Evolutionary conservation across 2,888 invertebrate species (phyloP), one percentile per base, ranked within the genome.

Genomic region (Drosophila flavopinicola): DNA sequence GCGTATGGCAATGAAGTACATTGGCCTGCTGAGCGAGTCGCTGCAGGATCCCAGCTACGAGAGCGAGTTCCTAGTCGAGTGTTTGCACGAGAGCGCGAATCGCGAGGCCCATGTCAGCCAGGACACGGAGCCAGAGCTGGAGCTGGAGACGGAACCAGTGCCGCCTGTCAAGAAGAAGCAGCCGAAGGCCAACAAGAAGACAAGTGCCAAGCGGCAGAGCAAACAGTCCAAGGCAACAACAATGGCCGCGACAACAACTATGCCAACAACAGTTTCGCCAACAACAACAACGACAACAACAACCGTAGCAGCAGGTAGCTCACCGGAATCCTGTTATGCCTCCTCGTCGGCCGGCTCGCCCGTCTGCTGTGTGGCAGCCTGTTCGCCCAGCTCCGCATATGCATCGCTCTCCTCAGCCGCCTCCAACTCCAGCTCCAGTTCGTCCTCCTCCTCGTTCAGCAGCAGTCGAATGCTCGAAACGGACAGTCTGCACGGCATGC

Each of bases 1-100:
- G 41, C 92, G 96, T 29, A 92, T 97, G 65, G 97, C 97, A 20
- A 96, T 97, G 95, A 94, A 95, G 87, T 97, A 97, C 89, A 97
- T 97, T 72, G 92, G 94, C 9, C 94, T 95, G 10, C 91, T 97
- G 47, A 94, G 94, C n/a, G 92, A 94, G 0, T 94, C 94, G 0
- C 91, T 96, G 63, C 69, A 75, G 30, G 87, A 92, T 71, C 91
- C 93, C n/a, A 90, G 90, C 60, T 89, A 90, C 39, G 86, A 89
- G 41, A 83, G 84, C 11, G 89, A 90, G 15, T 85, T 88, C 47
- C 70, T 89, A 11, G 77, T 80, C 10, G 88, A 88, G 63, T 88
- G 89, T 35, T 69, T 85, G 54, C 87, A 85, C 29, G 78, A 88
- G 57, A 85, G 78, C 35, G 73, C 64, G 23, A 58, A 59, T 23